Conservation (phyloP, 2,888 invertebrate species). For the Stenchaetothrips biformis region DNA sequence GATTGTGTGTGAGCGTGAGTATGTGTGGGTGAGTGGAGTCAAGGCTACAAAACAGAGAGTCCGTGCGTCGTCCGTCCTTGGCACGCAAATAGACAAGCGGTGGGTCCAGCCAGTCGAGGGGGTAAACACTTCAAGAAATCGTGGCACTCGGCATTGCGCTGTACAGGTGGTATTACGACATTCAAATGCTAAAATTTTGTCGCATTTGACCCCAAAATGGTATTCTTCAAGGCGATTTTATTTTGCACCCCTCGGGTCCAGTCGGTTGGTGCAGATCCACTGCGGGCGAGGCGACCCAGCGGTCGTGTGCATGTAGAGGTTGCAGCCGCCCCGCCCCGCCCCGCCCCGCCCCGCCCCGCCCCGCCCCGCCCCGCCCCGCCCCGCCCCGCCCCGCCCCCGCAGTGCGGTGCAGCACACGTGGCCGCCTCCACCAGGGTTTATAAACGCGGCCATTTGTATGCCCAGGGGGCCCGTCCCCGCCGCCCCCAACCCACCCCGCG, state of each 20-base stretch:
- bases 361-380: neutral
- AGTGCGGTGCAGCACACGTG: neutral
- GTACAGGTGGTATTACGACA: no score
- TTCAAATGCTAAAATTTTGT: no score
- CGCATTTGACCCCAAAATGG: no score
- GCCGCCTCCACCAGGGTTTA: neutral
- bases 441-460: slow-evolving; percentile 14
- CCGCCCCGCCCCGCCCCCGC: no score
- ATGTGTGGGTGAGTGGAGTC: neutral
- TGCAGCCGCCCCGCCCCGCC: no score
- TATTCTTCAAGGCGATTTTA: no score
- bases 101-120: no score
- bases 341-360: neutral
- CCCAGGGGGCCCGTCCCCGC: neutral
- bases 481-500: neutral
- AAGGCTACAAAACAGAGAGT: slow-evolving; percentile 9
- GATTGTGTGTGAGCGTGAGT: no score
- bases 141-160: no score
- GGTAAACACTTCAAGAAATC: no score
- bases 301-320: no score
- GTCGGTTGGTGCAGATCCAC: neutral
- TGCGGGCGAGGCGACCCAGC: neutral
- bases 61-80: slow-evolving; percentile 4
- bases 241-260: no score
- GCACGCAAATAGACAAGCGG: neutral